These are phyloP conservation scores for Sesia bembeciformis DNA, from an alignment of 2,888 invertebrate genomes.

Conservation along the genomic window DNA sequence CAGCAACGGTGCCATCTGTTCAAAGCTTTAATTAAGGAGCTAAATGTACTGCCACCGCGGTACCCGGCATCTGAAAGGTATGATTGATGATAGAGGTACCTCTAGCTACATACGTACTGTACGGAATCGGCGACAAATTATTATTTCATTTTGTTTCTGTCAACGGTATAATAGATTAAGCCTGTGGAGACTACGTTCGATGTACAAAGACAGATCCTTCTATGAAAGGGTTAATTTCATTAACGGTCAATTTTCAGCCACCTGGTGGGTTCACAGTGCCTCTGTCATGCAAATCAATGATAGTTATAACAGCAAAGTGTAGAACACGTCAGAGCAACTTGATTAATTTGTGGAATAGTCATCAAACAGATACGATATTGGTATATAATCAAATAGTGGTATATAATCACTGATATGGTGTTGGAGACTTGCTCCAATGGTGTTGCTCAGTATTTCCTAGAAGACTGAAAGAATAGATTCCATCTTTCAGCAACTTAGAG, in stretches of 20 bases:
- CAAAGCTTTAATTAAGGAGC: slow-evolving; percentile 64
- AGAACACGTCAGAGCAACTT: too few species aligned
- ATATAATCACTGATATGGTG: too few species aligned
- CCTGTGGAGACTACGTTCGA: slow-evolving; percentile 10
- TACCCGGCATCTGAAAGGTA: slow-evolving; percentile 34
- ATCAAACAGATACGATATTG: too few species aligned
- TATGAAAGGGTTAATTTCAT: neutral
- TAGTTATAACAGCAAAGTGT: too few species aligned
- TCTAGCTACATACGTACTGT: slow-evolving; percentile 16
- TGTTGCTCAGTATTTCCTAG: too few species aligned
- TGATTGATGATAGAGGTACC: slow-evolving; percentile 48
- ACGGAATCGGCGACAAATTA: slow-evolving; percentile 29
- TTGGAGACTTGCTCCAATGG: too few species aligned
- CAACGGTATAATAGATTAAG: slow-evolving; percentile 30
- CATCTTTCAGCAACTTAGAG: too few species aligned
- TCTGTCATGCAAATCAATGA: too few species aligned
- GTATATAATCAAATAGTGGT: too few species aligned
- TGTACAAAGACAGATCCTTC: neutral
- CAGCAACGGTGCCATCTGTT: slow-evolving; percentile 47
- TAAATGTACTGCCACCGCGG: slow-evolving; percentile 51
- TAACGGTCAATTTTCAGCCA: neutral
- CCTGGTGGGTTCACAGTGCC: too few species aligned
- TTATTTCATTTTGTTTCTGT: slow-evolving; percentile 45
- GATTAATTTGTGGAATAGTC: too few species aligned
- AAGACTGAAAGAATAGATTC: too few species aligned